A percentile compares a stretch with the other conserved stretches of the same genome.
Conservation (phyloP, 1,140 invertebrate genomes). For the Atta cephalotes region DNA sequence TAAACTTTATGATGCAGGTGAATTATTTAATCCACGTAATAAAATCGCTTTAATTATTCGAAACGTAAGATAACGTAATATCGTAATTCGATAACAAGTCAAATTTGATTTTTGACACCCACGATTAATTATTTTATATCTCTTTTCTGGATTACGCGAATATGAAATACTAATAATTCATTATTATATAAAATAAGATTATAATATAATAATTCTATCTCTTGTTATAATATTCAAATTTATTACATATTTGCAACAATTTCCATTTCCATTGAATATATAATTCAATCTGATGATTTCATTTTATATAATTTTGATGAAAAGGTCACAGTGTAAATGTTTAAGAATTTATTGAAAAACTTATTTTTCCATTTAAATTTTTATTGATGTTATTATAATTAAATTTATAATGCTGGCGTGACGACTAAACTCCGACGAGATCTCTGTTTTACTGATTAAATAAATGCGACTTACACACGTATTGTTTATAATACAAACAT, state of each 20-base stretch:
- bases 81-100: constrained; percentile 10
- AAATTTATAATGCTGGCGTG: no score
- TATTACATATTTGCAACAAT: not conserved
- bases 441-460: no score
- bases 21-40: constrained; percentile 8
- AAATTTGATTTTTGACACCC: not conserved
- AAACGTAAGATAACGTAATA: constrained; percentile 1
- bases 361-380: not conserved
- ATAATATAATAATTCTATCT: not conserved
- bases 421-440: no score
- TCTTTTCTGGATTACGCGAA: not conserved
- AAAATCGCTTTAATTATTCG: constrained; percentile 27
- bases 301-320: not conserved
- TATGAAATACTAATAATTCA: constrained; percentile 1
- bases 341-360: not conserved
- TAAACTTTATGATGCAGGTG: not conserved
- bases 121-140: constrained; percentile 1
- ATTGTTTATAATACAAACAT: no score
- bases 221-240: not conserved
- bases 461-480: no score
- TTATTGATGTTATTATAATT: not conserved
- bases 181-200: constrained; percentile 8
- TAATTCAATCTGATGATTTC: constrained; percentile 1
- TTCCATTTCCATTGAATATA: not conserved
- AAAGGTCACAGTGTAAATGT: not conserved